Percentiles rank a stretch among this genome's conserved stretches.
Conservation (phyloP, 1,140 invertebrate genomes). For the Drosophila orena region DNA sequence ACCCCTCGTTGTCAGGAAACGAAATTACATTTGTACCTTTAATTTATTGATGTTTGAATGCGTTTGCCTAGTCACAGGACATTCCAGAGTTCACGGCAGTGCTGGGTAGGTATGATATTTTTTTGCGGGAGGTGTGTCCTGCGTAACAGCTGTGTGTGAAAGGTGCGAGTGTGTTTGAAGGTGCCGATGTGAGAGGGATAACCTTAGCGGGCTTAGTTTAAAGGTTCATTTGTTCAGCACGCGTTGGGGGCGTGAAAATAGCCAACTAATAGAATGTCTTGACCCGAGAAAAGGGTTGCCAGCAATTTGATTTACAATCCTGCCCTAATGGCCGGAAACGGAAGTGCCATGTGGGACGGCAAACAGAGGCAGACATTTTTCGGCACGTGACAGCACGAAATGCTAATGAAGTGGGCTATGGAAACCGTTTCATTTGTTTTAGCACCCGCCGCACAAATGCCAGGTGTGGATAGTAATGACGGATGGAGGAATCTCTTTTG, state of each 20-base stretch:
- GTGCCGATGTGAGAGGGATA: slow-evolving; percentile 44
- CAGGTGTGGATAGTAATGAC: slow-evolving; percentile 24
- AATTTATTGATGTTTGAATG: slow-evolving; percentile 80
- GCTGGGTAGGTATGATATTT: background rate
- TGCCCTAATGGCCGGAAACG: slow-evolving; percentile 50
- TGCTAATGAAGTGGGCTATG: slow-evolving; percentile 50
- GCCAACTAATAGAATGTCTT: slow-evolving; percentile 72
- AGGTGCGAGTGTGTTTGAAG: slow-evolving; percentile 20
- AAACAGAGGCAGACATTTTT: slow-evolving; percentile 7
- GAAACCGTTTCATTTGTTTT: slow-evolving; percentile 45
- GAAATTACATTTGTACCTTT: slow-evolving; percentile 81
- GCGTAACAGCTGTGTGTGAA: slow-evolving; percentile 36
- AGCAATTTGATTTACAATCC: slow-evolving; percentile 51
- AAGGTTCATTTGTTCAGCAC: slow-evolving; percentile 57
- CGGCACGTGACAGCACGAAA: slow-evolving; percentile 43
- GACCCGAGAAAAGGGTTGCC: slow-evolving; percentile 58
- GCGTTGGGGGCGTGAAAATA: slow-evolving; percentile 72
- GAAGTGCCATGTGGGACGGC: slow-evolving; percentile 32
- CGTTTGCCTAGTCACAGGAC: slow-evolving; percentile 48
- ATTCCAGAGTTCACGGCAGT: background rate
- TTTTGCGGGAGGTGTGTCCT: slow-evolving; percentile 53
- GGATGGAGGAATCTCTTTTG: slow-evolving; percentile 20
- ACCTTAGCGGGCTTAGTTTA: slow-evolving; percentile 47
- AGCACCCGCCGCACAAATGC: slow-evolving; percentile 6
- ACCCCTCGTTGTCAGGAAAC: slow-evolving; percentile 51